Evolutionary conservation across 2,888 invertebrate genomes (phyloP).

Genomic region (Plagiodera versicolora): DNA sequence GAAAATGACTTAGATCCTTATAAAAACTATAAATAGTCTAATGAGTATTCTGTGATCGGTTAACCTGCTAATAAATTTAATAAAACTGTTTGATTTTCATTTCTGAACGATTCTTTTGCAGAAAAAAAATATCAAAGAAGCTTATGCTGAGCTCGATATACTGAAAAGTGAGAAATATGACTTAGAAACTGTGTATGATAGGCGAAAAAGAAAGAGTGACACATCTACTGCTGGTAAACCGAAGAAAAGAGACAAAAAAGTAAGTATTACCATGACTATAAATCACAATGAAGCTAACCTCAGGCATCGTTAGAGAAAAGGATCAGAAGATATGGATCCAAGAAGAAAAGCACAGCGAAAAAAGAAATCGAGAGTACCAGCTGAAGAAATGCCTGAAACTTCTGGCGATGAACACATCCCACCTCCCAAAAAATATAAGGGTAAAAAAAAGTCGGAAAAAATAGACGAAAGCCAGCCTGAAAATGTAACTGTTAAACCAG

Average conservation of each 20-base stretch:
- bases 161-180: conserved; percentile 11
- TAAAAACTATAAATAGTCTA: background rate
- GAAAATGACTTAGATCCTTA: conserved; percentile 6
- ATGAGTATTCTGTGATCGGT: background rate
- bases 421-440: conserved; percentile 7
- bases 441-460: background rate
- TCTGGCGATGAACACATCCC: conserved; percentile 12
- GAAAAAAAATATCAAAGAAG: conserved; percentile 18
- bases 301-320: background rate
- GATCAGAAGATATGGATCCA: background rate
- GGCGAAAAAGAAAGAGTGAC: conserved; percentile 12
- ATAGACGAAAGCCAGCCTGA: background rate
- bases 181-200: conserved; percentile 7
- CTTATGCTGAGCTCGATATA: conserved; percentile 15
- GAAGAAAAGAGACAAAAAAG: conserved; percentile 11
- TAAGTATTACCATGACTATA: background rate
- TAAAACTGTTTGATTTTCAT: background rate
- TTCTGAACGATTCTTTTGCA: conserved; percentile 2
- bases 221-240: background rate
- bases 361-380: conserved; percentile 5
- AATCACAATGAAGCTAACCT: background rate
- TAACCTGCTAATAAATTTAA: background rate
- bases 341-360: conserved; percentile 3
- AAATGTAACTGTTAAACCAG: background rate
- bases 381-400: conserved; percentile 1